phyloP scores from a whole-genome alignment of 2,797 vertebrate genomes.

The Orientallactaga sibirica region DNA sequence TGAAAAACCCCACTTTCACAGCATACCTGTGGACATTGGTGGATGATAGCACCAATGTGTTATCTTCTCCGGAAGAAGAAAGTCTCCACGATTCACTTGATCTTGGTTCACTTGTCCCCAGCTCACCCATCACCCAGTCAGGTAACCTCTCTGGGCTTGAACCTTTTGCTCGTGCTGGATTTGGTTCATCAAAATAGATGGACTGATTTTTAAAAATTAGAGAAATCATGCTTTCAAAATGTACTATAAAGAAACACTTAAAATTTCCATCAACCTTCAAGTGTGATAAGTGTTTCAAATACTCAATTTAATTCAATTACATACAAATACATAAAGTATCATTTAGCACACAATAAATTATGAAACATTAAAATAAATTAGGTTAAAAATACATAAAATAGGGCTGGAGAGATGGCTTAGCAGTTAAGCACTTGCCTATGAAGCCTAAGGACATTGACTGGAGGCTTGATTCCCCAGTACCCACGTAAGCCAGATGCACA shows the following conservation, averaged over 20 bases:
- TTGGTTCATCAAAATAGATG: conserved; percentile 94
- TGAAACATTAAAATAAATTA: conserved; percentile 55
- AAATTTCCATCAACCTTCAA: conserved; percentile 66
- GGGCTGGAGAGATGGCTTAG: too few species aligned
- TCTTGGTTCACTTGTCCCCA: conserved; percentile 80
- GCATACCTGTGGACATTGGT: conserved; percentile 79
- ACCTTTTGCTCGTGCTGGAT: conserved; percentile 78
- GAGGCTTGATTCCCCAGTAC: too few species aligned
- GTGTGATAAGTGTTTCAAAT: conserved; percentile 54
- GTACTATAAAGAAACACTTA: conserved; percentile 65
- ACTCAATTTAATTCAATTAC: conserved; percentile 23
- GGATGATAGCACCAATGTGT: conserved; percentile 23
- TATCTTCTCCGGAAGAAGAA: conserved; percentile 76
- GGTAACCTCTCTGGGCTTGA: conserved; percentile 86
- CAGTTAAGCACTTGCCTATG: too few species aligned
- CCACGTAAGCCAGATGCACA: too few species aligned
- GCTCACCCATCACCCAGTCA: conserved; percentile 93
- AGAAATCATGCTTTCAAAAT: conserved; percentile 77
- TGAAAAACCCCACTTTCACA: neutral
- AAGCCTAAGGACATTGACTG: too few species aligned
- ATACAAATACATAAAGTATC: conserved; percentile 57
- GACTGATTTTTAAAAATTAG: conserved; percentile 89
- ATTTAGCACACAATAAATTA: conserved; percentile 21
- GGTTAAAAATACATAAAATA: neutral
- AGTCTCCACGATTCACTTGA: conserved; percentile 73